phyloP scores from a whole-genome alignment of 2,888 invertebrate species.

The Graphium colonna region DNA sequence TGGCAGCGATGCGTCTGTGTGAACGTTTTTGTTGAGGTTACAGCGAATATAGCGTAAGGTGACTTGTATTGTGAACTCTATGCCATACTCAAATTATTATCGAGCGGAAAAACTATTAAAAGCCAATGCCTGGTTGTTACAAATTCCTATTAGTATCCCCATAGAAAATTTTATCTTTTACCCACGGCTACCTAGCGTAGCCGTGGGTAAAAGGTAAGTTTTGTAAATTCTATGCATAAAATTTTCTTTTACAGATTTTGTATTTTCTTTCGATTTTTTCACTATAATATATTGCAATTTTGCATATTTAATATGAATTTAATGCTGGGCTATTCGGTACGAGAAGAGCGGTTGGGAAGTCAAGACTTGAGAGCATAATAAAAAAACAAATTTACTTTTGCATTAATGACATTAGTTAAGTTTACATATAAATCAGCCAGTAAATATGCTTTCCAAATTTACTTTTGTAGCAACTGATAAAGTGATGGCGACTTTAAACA shows the following conservation, averaged over 20 bases:
- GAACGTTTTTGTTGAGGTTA: constrained; percentile 33
- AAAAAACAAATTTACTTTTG: neutral
- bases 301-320: no score
- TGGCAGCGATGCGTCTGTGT: constrained; percentile 41
- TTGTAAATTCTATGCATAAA: no score
- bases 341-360: no score
- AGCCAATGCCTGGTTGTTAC: neutral
- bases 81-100: neutral
- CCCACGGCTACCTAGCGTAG: no score
- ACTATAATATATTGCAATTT: no score
- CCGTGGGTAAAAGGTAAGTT: no score
- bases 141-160: neutral
- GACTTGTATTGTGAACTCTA: neutral
- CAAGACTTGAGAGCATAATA: neutral
- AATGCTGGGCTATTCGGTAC: no score
- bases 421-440: no score
- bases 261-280: no score
- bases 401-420: neutral
- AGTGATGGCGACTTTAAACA: neutral
- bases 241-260: no score
- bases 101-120: neutral
- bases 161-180: neutral
- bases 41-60: constrained; percentile 30
- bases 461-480: neutral
- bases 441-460: no score